Base-by-base conservation (phyloP, 2,113 vertebrate genomes). In the Aix galericulata region DNA sequence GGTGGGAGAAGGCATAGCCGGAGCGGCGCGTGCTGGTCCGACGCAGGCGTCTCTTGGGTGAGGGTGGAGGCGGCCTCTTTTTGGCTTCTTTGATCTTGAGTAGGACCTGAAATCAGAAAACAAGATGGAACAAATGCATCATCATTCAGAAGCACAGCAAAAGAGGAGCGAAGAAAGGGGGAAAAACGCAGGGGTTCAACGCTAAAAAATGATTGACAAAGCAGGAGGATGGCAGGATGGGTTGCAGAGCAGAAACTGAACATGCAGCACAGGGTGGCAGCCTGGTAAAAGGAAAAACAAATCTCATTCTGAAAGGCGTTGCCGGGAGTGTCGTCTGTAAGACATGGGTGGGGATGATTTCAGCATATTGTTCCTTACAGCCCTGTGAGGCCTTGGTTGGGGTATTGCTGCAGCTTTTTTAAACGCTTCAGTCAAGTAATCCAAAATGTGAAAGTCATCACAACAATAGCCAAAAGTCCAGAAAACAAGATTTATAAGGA, bases 1-100 rank as follows among this genome's bases (percentile, higher is more conserved):
- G 94, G 82, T 99, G 99, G n/a, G 99, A 98, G 97, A 99, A 99
- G 31, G 99, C 99, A 9, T 99, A 99, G 72, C 98, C 98, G 0
- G 99, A 99, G 29, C 98, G 98, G 3, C 98, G 98, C 12, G 98
- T 97, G 93, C 98, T 98, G 92, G 98, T 62, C 2, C 97, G 97
- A 27, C 97, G 97, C 64, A 92, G 5, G 9, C 62, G 97, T 20
- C 85, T 75, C 69, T 82, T 97, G 55, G 64, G 89, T 20, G 97
- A 96, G 1, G 92, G 81, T 1, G 97, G 97, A 17, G 85, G 94
- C 0, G 98, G 98, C 16, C 94, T 63, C 17, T 96, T 98, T 95
- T 98, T 98, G 67, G 97, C 97, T 84, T 98, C 95, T n/a, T 89
- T 97, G 59, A 99, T 97, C 96, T 98, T 98, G n/a, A 95, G 53